Percentiles rank a stretch among this genome's conserved stretches.
These are phyloP conservation scores for Odontothrips loti DNA, from an alignment of 2,888 invertebrate species.

Conservation along the genomic window DNA sequence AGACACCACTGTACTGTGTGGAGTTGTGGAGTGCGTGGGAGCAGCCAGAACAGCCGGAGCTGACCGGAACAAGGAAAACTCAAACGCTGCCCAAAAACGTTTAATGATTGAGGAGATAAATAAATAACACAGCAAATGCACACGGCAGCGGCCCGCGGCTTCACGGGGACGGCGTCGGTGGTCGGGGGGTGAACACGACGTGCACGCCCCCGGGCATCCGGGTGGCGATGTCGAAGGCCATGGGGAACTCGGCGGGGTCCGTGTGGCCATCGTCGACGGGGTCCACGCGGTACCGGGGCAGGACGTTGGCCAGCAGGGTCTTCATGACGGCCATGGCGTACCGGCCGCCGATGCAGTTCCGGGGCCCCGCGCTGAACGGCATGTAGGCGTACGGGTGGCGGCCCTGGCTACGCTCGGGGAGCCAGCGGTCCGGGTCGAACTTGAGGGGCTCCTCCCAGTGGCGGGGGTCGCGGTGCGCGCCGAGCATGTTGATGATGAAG, in stretches of 20 bases:
- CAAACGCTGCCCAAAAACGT: too few species aligned
- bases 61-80: too few species aligned
- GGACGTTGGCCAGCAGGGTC: not conserved
- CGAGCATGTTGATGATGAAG: not conserved
- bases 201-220: not conserved
- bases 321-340: not conserved
- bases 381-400: constrained; percentile 48
- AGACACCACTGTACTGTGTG: too few species aligned
- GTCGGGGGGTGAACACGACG: not conserved
- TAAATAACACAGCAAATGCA: too few species aligned
- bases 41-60: too few species aligned
- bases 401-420: constrained; percentile 45
- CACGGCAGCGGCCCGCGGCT: too few species aligned
- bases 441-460: not conserved
- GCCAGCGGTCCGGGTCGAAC: constrained; percentile 52
- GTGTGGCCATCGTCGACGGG: not conserved
- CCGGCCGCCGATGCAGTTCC: constrained; percentile 42
- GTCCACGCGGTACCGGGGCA: not conserved
- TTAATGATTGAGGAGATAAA: too few species aligned
- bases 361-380: constrained; percentile 47
- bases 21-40: too few species aligned
- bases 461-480: not conserved
- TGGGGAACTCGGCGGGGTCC: not conserved
- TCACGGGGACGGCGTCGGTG: too few species aligned
- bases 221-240: not conserved